Base-by-base conservation (phyloP, 2,113 vertebrate genomes). In the Antechinus stuartii region DNA sequence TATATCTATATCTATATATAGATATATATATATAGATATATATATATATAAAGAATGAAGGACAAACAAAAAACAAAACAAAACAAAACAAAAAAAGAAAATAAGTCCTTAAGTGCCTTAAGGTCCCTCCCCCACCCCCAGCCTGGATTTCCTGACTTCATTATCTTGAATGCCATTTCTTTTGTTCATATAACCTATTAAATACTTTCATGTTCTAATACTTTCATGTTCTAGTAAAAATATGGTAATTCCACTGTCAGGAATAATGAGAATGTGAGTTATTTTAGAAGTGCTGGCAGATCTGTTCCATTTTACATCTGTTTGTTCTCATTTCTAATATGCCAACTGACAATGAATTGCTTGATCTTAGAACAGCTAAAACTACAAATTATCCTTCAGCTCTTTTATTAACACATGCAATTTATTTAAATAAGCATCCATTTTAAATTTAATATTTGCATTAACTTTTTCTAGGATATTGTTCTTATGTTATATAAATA, bases 361-460 rank as follows among this genome's bases (percentile, higher is more conserved):
- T n/a, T 76, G 30, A 16, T 3, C 1, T 76, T 76, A 76, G n/a
- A 76, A 76, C 68, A n/a, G 3, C 19, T 76, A n/a, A n/a, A 61
- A 76, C n/a, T 19, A 76, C n/a, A n/a, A 76, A 76, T n/a, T 22
- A 76, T 76, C 27, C 35, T 76, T n/a, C 68, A n/a, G n/a, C 3
- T 16, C 35, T 76, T n/a, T 76, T n/a, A 76, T 76, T 35, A n/a
- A 76, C 0, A 6, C 19, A 46, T 46, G 91, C 35, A 54, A 89
- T 89, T 92, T 47, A 11, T 24, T 47, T 49, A 47, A 93, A 90
- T 50, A 7, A 1, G n/a, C 56, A 19, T 46, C 57, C 1, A 54
- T 94, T 2, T 93, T 93, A 93, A 93, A 2, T 91, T 89, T 8
- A 61, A 93, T 93, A 93, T 91, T 95, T 93, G 56, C 35, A 2